These are phyloP conservation scores for Tetranychus cinnabarinus DNA, from an alignment of 1,140 invertebrate genomes.

Conservation along the genomic window DNA sequence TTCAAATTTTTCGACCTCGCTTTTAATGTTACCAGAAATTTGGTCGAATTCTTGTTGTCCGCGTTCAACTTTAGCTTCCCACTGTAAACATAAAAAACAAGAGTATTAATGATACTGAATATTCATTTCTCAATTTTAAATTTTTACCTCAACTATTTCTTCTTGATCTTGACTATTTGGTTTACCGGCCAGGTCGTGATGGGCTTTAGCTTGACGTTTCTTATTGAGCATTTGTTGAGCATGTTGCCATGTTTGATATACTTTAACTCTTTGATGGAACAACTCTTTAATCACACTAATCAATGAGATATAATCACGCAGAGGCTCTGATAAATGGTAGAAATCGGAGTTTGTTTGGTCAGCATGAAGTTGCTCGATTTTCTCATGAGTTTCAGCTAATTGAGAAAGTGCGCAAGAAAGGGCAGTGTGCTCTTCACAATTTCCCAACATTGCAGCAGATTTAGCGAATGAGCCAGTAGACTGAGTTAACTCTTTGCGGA, in stretches of 20 bases:
- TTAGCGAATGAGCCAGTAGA: slow-evolving; percentile 59
- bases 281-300: slow-evolving; percentile 85
- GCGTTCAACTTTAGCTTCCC: slow-evolving; percentile 83
- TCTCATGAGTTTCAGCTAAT: slow-evolving; percentile 72
- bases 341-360: slow-evolving; percentile 89
- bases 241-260: slow-evolving; percentile 93
- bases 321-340: slow-evolving; percentile 67
- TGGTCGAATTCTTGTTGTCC: slow-evolving; percentile 89
- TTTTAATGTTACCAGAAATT: slow-evolving; percentile 85
- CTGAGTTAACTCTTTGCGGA: slow-evolving; percentile 58
- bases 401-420: slow-evolving; percentile 75
- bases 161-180: slow-evolving; percentile 63
- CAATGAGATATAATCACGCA: slow-evolving; percentile 84
- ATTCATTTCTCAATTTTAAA: not conserved
- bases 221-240: slow-evolving; percentile 79
- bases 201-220: slow-evolving; percentile 77
- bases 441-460: slow-evolving; percentile 69
- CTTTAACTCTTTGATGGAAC: slow-evolving; percentile 92
- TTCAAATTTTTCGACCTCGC: slow-evolving; percentile 82
- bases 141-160: slow-evolving; percentile 65
- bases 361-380: slow-evolving; percentile 59
- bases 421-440: slow-evolving; percentile 80
- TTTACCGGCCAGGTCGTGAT: slow-evolving; percentile 62
- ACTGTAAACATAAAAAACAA: slow-evolving; percentile 28
- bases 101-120: not conserved